Evolutionary conservation across 1,140 invertebrate species (phyloP).

Genomic region (Pseudomyrmex cubaensis): DNA sequence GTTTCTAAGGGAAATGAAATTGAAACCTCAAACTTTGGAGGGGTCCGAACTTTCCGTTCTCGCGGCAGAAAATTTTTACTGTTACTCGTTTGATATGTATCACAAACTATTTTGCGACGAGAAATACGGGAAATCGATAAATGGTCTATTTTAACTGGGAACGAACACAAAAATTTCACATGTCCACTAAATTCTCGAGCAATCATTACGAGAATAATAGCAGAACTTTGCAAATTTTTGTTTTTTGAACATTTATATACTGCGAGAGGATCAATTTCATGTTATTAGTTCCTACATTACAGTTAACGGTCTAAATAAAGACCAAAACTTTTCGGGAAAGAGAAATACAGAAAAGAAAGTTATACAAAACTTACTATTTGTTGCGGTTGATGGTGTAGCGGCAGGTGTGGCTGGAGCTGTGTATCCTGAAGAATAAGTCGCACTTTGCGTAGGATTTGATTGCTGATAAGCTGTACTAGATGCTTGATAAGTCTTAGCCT

Average conservation of each 20-base stretch:
- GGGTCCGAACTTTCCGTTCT: slow-evolving; percentile 69
- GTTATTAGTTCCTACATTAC: slow-evolving; percentile 76
- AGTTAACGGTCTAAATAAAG: slow-evolving; percentile 59
- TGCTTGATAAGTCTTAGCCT: slow-evolving; percentile 85
- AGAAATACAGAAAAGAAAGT: slow-evolving; percentile 6
- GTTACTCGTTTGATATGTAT: slow-evolving; percentile 33
- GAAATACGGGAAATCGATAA: slow-evolving; percentile 21
- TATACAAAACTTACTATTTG: slow-evolving; percentile 82
- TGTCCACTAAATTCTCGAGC: slow-evolving; percentile 58
- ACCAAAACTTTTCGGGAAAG: slow-evolving; percentile 49
- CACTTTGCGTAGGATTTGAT: slow-evolving; percentile 82
- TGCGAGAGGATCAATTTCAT: slow-evolving; percentile 83
- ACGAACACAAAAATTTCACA: not conserved
- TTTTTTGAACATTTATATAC: slow-evolving; percentile 47
- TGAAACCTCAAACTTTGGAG: slow-evolving; percentile 82
- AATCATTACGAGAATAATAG: slow-evolving; percentile 42
- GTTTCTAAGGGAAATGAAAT: slow-evolving; percentile 85
- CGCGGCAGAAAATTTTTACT: slow-evolving; percentile 34
- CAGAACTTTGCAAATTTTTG: slow-evolving; percentile 56
- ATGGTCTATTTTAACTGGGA: not conserved
- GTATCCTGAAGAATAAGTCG: slow-evolving; percentile 84
- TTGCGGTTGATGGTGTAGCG: slow-evolving; percentile 84
- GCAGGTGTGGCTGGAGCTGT: slow-evolving; percentile 87
- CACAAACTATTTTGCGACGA: not conserved
- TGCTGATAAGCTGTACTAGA: slow-evolving; percentile 84